Evolutionary conservation across 2,797 vertebrate genomes (phyloP).

Genomic region (Squalus acanthias): DNA sequence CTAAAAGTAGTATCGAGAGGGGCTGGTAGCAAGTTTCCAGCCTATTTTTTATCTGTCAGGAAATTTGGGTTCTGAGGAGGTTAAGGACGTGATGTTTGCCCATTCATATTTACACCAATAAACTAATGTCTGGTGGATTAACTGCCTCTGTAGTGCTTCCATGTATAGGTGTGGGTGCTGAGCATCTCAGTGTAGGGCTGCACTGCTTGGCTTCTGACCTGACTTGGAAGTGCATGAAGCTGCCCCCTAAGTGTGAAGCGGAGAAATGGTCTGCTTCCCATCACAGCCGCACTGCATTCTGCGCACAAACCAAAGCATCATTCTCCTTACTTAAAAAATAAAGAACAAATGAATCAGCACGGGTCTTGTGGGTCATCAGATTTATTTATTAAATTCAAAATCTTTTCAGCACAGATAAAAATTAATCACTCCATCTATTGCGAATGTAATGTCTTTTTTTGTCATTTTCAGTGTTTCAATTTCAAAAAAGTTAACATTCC

Average conservation of each 20-base stretch:
- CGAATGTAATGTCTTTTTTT: conserved; percentile 58
- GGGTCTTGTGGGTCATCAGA: conserved; percentile 59
- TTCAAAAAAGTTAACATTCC: conserved; percentile 59
- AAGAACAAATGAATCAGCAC: conserved; percentile 35
- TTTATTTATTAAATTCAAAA: conserved; percentile 82
- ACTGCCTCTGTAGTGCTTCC: background rate
- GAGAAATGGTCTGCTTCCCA: background rate
- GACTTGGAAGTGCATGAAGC: background rate
- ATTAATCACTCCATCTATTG: conserved; percentile 72
- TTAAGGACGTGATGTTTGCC: background rate
- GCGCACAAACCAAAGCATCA: background rate
- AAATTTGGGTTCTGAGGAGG: too few species aligned
- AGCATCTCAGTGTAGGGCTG: background rate
- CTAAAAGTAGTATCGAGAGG: background rate
- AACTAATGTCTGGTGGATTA: background rate
- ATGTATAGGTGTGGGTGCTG: background rate
- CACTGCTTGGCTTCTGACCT: background rate
- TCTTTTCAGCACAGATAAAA: conserved; percentile 80
- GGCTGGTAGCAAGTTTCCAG: background rate
- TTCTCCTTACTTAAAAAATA: background rate
- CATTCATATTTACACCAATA: background rate
- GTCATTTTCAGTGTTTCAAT: conserved; percentile 45
- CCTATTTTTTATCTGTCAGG: background rate
- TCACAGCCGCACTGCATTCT: background rate
- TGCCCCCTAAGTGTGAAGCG: background rate